Conservation (phyloP, 2,113 vertebrate species). For the Ailurus styani region DNA sequence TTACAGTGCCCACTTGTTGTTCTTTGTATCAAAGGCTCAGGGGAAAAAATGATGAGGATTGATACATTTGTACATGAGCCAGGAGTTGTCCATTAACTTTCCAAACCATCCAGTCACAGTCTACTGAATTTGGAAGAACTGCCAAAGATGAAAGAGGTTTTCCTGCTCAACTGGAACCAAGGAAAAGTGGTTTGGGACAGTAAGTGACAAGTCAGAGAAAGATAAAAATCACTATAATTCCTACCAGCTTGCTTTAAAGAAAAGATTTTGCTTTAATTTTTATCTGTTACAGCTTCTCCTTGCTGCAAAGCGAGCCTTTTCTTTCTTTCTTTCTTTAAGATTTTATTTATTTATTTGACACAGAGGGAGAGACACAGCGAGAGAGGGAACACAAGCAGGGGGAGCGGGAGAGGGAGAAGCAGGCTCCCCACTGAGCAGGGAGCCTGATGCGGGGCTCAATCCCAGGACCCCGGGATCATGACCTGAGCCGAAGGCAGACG, state of each 20-base stretch:
- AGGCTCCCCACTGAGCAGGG: too few relatives aligned
- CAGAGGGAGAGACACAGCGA: too few relatives aligned
- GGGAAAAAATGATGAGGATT: not conserved
- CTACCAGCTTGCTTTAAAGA: slow-evolving; percentile 21
- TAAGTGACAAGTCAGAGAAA: slow-evolving; percentile 32
- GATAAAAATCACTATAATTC: slow-evolving; percentile 31
- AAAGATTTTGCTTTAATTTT: slow-evolving; percentile 27
- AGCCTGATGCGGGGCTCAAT: too few relatives aligned
- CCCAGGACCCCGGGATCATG: too few relatives aligned
- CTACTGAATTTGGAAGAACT: slow-evolving; percentile 47
- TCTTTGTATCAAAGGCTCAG: slow-evolving; percentile 47
- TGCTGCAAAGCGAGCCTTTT: not conserved
- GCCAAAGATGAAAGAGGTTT: slow-evolving; percentile 54
- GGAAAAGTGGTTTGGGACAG: slow-evolving; percentile 36
- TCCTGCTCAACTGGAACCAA: slow-evolving; percentile 57
- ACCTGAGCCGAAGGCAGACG: too few relatives aligned
- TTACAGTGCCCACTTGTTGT: slow-evolving; percentile 1
- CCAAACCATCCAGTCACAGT: slow-evolving; percentile 62
- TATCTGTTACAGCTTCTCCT: not conserved
- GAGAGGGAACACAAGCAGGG: too few relatives aligned
- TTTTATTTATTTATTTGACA: too few relatives aligned
- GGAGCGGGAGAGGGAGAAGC: too few relatives aligned
- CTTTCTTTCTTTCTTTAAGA: too few relatives aligned
- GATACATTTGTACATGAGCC: slow-evolving; percentile 48
- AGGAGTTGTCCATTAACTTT: slow-evolving; percentile 66